phyloP scores from a whole-genome alignment of 2,888 invertebrate species.

The Hydroisotoma schaefferi region DNA sequence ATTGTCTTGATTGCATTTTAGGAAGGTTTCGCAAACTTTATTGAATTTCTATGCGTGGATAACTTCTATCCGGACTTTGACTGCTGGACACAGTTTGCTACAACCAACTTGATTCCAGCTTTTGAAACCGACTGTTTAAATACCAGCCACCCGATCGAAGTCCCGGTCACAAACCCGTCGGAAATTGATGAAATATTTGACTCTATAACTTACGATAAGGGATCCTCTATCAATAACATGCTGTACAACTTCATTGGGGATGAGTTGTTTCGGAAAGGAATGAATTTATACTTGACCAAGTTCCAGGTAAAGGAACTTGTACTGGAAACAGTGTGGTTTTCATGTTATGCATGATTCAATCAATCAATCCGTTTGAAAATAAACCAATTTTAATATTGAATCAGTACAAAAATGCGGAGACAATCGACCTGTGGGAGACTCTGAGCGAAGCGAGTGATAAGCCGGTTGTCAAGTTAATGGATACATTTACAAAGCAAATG shows the following conservation, averaged over 20 bases:
- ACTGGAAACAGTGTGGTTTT: no score
- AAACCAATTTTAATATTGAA: no score
- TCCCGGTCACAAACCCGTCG: slow-evolving; percentile 48
- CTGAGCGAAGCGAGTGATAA: slow-evolving; percentile 54
- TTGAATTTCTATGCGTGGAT: slow-evolving; percentile 59
- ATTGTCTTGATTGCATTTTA: slow-evolving; percentile 3
- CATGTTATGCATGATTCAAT: no score
- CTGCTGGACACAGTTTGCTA: slow-evolving; percentile 59
- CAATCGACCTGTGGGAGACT: slow-evolving; percentile 54
- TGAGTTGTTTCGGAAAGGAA: slow-evolving; percentile 52
- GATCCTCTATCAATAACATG: slow-evolving; percentile 55
- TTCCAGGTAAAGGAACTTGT: no score
- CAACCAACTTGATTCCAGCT: slow-evolving; percentile 54
- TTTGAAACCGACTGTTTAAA: slow-evolving; percentile 55
- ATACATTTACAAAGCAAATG: slow-evolving; percentile 58
- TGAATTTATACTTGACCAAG: slow-evolving; percentile 53
- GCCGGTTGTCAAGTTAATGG: slow-evolving; percentile 55
- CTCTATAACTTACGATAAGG: slow-evolving; percentile 51
- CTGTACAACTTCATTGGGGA: slow-evolving; percentile 48
- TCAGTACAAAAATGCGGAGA: slow-evolving; percentile 54
- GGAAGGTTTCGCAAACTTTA: slow-evolving; percentile 59
- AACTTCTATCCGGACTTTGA: slow-evolving; percentile 58
- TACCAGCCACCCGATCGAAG: slow-evolving; percentile 53
- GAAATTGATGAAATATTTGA: slow-evolving; percentile 51
- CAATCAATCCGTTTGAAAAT: no score